Conservation (phyloP, 2,797 vertebrate species). For the Meda fulgida region DNA sequence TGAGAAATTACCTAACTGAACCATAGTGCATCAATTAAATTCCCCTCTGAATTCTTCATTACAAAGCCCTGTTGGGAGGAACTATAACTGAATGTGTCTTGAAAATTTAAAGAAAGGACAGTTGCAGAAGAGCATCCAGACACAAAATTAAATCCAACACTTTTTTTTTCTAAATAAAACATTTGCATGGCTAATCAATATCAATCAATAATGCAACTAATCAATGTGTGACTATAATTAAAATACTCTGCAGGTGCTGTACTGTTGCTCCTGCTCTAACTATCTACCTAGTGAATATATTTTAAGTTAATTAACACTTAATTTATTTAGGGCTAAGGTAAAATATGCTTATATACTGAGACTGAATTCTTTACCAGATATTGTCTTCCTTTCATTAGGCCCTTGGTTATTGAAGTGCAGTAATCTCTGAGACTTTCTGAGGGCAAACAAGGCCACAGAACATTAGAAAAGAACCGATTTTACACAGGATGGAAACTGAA, state of each 20-base stretch:
- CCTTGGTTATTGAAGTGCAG: slow-evolving; percentile 12
- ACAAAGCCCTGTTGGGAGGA: neutral
- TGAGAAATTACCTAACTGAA: neutral
- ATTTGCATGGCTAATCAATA: slow-evolving; percentile 15
- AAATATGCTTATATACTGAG: neutral
- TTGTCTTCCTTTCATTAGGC: neutral
- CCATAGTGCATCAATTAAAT: neutral
- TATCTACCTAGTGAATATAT: slow-evolving; percentile 1
- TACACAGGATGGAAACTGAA: slow-evolving; percentile 3
- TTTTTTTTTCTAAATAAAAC: slow-evolving; percentile 5
- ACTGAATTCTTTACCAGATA: slow-evolving; percentile 1
- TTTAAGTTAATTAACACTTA: slow-evolving; percentile 33
- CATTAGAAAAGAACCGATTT: slow-evolving; percentile 6
- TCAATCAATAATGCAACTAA: slow-evolving; percentile 33
- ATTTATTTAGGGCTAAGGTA: slow-evolving; percentile 16
- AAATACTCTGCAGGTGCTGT: neutral
- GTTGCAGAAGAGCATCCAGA: neutral
- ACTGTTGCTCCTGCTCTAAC: neutral
- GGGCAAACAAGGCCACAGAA: slow-evolving; percentile 16
- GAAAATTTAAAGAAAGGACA: slow-evolving; percentile 2
- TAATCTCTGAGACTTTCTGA: neutral
- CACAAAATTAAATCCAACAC: neutral
- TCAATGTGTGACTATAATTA: slow-evolving; percentile 26
- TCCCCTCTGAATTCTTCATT: neutral
- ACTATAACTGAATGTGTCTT: neutral